Evolutionary conservation across 2,113 vertebrate species (phyloP), one percentile per base, ranked within the genome.

Genomic region (Acanthisitta chloris): DNA sequence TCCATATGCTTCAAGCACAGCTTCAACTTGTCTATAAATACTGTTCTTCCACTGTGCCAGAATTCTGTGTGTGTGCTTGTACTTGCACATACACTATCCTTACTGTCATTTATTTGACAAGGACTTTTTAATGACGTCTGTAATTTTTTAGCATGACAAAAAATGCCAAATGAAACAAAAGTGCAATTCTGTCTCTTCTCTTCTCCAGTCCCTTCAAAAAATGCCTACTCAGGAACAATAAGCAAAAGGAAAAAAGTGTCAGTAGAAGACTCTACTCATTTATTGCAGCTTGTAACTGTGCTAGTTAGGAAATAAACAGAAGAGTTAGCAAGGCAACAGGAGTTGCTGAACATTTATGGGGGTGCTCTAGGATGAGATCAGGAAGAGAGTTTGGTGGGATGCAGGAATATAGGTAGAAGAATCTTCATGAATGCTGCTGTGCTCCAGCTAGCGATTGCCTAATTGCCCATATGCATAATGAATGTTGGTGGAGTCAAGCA

Each of bases 31-130:
- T 71, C 18, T 55, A 14, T 46, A 54, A 79, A 49, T 71, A 40
- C 16, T 42, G 36, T 40, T 83, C 25, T 54, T 77, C 25, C 25
- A 57, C 36, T 36, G 33, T 88, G 25, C 49, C 45, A 62, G 29
- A 66, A 54, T 81, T 83, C 21, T 45, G 0, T 25, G 5, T 86
- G 20, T 66, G 6, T 38, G 18, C 48, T 67, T 69, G 9, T 20
- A 29, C 4, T 10, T 14, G 14, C 14, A 61, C 15, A 23, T 8
- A 61, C 0, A 0, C n/a, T 76, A 5, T 62, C 14, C 45, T 55
- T 84, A 46, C 36, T 86, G 28, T 42, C 4, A 16, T 66, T 74
- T 83, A n/a, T 90, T 49, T 86, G 33, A 38, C 26, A 87, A 77
- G 6, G 26, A n/a, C n/a, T 71, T 81, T 67, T 89, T 31, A 48